Evolutionary conservation across 2,888 invertebrate genomes (phyloP), one percentile per base, ranked within the genome.

Genomic region (Camponotus fellah): DNA sequence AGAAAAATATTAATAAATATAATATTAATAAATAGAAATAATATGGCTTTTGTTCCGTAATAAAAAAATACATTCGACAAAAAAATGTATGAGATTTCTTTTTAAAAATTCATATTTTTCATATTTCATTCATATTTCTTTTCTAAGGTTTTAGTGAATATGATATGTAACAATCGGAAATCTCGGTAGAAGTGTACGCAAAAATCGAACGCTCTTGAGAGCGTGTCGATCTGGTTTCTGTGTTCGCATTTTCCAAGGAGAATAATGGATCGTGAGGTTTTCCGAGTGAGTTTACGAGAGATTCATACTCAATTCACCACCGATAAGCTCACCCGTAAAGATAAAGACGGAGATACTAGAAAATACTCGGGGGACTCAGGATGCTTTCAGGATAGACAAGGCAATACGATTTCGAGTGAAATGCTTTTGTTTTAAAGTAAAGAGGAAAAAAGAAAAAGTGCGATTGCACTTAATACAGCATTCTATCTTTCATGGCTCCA

Each of bases 261-360:
- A 34, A 77, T 83, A 87, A 87, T 86, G 82, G 86, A 89, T 90
- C 86, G 74, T 82, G 76, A 69, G 83, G 83, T 85, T 87, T 85
- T 66, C 82, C 77, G 84, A 88, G 89, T 65, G 43, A 74, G 87
- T 91, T 92, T 91, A 91, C 89, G 87, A 87, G 86, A 91, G 89
- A 92, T 92, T 92, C 92, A 91, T 92, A 90, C 89, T 79, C 87
- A 92, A 92, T 93, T 89, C 86, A 84, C 80, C 82, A 81, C 75
- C 88, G 90, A 91, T 91, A 91, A 90, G 87, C 72, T 87, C 82
- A 83, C 89, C 92, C 91, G 90, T 92, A 92, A 92, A 92, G 91
- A 92, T 92, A 88, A 89, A 89, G 87, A 83, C 87, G 79, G 58
- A 62, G 76, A 69, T 83, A 75, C 77, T 68, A 49, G 79, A 43